Conservation (phyloP, 35 echinoderm and acorn worm genomes). For the Ophioderma brevispina region DNA sequence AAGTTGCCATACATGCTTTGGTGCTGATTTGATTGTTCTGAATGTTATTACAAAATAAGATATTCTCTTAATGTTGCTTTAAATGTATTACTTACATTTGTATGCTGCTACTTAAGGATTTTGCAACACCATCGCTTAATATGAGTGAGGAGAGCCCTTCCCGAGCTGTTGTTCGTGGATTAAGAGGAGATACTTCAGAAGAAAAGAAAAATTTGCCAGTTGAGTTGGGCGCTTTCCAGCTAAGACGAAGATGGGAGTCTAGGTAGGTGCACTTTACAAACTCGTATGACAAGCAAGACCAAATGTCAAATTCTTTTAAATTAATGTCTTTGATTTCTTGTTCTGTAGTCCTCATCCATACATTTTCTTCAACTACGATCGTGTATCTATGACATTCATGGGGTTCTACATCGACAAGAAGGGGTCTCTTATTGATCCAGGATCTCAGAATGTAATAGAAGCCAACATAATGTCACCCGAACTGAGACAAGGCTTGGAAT, state of each 20-base stretch:
- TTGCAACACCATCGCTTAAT: background rate
- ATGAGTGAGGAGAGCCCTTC: background rate
- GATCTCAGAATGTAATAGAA: background rate
- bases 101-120: no score
- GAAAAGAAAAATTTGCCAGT: background rate
- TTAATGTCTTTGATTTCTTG: background rate
- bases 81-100: no score
- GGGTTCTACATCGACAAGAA: slow-evolving; percentile 19
- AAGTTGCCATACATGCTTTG: no score
- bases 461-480: background rate
- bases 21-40: no score
- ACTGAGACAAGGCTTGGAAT: background rate
- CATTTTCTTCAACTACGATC: slow-evolving; percentile 38
- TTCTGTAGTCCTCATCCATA: slow-evolving; percentile 29
- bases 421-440: background rate
- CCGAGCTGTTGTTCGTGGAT: background rate
- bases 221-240: background rate
- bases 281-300: no score
- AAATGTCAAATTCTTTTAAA: background rate
- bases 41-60: no score
- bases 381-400: slow-evolving; percentile 13
- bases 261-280: background rate
- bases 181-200: background rate
- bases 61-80: no score
- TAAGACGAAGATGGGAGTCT: background rate